Percentiles rank a stretch among this genome's conserved stretches.
Evolutionary conservation across 2,797 vertebrate genomes (phyloP).

Genomic region (Meda fulgida): DNA sequence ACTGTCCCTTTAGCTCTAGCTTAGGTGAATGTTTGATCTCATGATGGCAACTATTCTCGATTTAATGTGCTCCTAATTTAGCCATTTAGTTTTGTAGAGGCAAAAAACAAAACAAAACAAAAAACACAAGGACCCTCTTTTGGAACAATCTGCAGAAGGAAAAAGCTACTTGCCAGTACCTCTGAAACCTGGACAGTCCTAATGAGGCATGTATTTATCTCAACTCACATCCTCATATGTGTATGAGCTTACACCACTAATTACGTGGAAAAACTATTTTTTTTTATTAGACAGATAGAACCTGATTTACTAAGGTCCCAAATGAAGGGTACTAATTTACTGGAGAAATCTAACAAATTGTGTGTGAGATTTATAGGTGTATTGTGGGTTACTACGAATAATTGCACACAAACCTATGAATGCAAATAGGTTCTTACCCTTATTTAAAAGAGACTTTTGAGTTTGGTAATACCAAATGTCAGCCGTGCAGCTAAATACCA

Average conservation of each 20-base stretch:
- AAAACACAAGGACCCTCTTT: not conserved
- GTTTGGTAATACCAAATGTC: not conserved
- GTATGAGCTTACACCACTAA: slow-evolving; percentile 19
- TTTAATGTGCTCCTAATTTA: not conserved
- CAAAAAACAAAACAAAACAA: not conserved
- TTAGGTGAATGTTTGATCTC: not conserved
- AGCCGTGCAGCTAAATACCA: slow-evolving; percentile 3
- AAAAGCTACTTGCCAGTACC: slow-evolving; percentile 12
- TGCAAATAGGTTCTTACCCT: not conserved
- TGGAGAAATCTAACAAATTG: slow-evolving; percentile 3
- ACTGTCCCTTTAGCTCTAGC: not conserved
- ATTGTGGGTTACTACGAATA: not conserved
- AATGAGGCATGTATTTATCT: slow-evolving; percentile 31
- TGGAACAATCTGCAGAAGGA: slow-evolving; percentile 13
- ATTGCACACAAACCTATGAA: not conserved
- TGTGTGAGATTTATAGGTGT: not conserved
- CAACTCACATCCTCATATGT: not conserved
- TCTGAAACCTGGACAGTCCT: not conserved
- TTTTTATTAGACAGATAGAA: not conserved
- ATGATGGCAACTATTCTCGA: not conserved
- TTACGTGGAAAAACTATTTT: not conserved
- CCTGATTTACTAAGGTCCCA: slow-evolving; percentile 11
- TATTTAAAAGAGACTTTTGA: not conserved
- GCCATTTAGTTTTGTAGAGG: too few relatives aligned
- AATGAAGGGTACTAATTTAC: slow-evolving; percentile 6